phyloP scores from a whole-genome alignment of 2,113 vertebrate species.

The Grallaria varia region DNA sequence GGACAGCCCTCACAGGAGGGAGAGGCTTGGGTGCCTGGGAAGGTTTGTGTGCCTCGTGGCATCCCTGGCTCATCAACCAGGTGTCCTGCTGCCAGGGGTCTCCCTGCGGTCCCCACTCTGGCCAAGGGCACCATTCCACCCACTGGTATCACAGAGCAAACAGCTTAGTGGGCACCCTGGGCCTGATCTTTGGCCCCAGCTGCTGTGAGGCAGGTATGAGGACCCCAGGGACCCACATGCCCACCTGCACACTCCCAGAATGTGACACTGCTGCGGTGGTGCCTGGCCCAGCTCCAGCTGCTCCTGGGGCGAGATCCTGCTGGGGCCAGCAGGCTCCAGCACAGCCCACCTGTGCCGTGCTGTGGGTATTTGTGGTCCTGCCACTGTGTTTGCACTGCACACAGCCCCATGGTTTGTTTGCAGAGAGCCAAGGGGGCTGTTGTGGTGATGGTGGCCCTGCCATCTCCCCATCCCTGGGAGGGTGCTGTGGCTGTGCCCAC shows the following conservation, averaged over 20 bases:
- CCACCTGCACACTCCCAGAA: not conserved
- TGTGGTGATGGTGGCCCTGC: not conserved
- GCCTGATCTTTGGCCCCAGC: not conserved
- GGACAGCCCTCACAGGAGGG: not conserved
- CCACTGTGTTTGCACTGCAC: conserved; percentile 49
- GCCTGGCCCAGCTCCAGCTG: not conserved
- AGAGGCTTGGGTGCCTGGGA: fast-evolving
- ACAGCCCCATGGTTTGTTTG: not conserved
- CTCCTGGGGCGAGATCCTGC: not conserved
- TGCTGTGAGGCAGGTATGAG: not conserved
- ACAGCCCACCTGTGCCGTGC: not conserved
- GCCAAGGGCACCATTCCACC: not conserved
- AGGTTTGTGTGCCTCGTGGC: not conserved
- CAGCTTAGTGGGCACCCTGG: not conserved
- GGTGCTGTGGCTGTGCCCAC: fast-evolving
- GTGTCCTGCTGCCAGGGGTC: not conserved
- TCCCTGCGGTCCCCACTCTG: fast-evolving
- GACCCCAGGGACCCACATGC: fast-evolving
- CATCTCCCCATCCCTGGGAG: fast-evolving
- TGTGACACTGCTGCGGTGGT: fast-evolving
- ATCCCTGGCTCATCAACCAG: fast-evolving
- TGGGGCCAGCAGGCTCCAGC: not conserved
- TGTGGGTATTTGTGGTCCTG: not conserved
- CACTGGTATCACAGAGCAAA: fast-evolving
- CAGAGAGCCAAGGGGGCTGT: not conserved